These are phyloP conservation scores for Anomalospiza imberbis DNA, from an alignment of 2,797 vertebrate species.

Conservation along the genomic window DNA sequence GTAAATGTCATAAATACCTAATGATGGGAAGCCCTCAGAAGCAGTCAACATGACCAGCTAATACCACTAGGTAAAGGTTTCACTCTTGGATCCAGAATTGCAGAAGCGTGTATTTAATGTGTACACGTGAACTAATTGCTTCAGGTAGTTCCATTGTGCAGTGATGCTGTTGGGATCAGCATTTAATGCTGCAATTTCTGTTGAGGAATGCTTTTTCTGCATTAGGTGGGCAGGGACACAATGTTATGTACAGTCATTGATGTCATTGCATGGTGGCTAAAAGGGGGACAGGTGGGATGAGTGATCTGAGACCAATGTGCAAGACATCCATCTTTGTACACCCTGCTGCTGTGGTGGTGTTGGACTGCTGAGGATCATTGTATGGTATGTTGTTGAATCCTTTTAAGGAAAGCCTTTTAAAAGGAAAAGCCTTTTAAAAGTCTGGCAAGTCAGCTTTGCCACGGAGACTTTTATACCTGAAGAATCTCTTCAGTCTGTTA, in stretches of 20 bases:
- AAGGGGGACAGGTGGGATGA: background rate
- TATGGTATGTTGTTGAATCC: background rate
- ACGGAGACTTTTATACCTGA: background rate
- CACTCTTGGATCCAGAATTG: background rate
- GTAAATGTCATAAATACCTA: background rate
- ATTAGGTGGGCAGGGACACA: background rate
- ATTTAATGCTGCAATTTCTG: background rate
- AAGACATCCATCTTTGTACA: background rate
- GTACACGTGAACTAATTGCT: fast-evolving
- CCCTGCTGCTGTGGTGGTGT: background rate
- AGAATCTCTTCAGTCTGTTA: background rate
- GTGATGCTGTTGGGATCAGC: background rate
- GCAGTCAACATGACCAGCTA: background rate
- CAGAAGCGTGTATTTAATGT: background rate
- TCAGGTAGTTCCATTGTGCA: background rate
- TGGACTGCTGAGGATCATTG: background rate
- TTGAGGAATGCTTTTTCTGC: background rate
- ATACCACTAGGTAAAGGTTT: background rate
- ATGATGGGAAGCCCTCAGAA: background rate
- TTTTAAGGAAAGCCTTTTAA: background rate
- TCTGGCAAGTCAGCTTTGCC: background rate
- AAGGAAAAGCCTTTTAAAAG: background rate
- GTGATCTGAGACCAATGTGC: background rate
- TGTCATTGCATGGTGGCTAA: background rate
- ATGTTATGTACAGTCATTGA: background rate